These are phyloP conservation scores for Astreopora myriophthalma DNA, from an alignment of 64 coral and sea anemone species.

Conservation along the genomic window DNA sequence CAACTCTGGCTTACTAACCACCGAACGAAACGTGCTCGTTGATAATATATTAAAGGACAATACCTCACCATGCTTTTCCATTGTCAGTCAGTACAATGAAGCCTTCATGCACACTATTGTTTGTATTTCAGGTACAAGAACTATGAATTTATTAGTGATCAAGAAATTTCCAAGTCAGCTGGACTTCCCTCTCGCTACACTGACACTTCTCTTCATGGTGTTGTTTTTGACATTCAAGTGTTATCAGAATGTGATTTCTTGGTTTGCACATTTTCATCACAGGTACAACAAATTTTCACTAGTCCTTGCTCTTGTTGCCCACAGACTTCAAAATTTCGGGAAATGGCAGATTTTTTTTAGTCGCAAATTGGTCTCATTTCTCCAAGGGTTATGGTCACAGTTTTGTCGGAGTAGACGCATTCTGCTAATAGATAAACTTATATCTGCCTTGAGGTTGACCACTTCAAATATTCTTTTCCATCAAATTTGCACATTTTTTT, in stretches of 20 bases:
- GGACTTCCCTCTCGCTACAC: slow-evolving; percentile 78
- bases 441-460: too few relatives aligned
- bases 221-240: slow-evolving; percentile 99
- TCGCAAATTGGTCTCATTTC: too few relatives aligned
- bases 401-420: too few relatives aligned
- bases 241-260: slow-evolving; percentile 95
- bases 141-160: slow-evolving; percentile 95
- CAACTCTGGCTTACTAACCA: too few relatives aligned
- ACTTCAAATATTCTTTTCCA: too few relatives aligned
- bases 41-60: too few relatives aligned
- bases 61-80: too few relatives aligned
- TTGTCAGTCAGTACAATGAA: not conserved
- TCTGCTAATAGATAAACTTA: too few relatives aligned
- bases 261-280: slow-evolving; percentile 98
- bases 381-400: too few relatives aligned
- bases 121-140: slow-evolving; percentile 78
- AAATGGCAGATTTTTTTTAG: not conserved
- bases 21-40: too few relatives aligned
- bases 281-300: slow-evolving; percentile 51
- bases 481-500: too few relatives aligned
- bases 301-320: not conserved
- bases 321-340: too few relatives aligned
- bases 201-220: slow-evolving; percentile 91
- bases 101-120: not conserved
- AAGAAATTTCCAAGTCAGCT: slow-evolving; percentile 93